Percentiles rank a stretch among this genome's conserved stretches.
These are phyloP conservation scores for Telmatherina bonti DNA, from an alignment of 2,797 vertebrate genomes.

Conservation along the genomic window DNA sequence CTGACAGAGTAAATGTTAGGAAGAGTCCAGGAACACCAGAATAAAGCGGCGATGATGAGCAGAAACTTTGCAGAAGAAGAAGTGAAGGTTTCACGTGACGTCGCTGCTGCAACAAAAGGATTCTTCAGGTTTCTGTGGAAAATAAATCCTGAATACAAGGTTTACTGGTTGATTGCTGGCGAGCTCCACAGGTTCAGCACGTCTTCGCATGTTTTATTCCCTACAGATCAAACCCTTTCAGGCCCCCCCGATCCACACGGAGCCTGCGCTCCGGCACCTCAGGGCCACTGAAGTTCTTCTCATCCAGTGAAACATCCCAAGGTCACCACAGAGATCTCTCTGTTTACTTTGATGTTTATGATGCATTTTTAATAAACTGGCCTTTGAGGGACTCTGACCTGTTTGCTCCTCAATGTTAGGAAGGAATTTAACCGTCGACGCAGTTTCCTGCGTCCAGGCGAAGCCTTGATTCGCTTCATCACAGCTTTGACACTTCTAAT, in stretches of 20 bases:
- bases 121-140: not conserved
- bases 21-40: no score
- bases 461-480: not conserved
- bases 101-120: no score
- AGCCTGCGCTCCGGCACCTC: not conserved
- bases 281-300: not conserved
- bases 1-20: no score
- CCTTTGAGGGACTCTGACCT: not conserved
- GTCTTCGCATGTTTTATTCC: not conserved
- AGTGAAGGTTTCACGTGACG: no score
- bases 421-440: not conserved
- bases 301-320: not conserved
- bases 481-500: not conserved
- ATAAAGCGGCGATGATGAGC: no score
- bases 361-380: constrained; percentile 6
- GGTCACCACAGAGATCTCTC: not conserved
- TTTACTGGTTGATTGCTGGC: not conserved
- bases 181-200: not conserved
- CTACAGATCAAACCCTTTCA: not conserved
- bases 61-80: no score
- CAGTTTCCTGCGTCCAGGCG: not conserved
- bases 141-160: constrained; percentile 12
- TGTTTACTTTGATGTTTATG: not conserved
- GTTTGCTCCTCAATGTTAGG: not conserved
- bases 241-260: not conserved